These are phyloP conservation scores for Lordiphosa clarofinis DNA, from an alignment of 1,140 invertebrate species.

Conservation along the genomic window DNA sequence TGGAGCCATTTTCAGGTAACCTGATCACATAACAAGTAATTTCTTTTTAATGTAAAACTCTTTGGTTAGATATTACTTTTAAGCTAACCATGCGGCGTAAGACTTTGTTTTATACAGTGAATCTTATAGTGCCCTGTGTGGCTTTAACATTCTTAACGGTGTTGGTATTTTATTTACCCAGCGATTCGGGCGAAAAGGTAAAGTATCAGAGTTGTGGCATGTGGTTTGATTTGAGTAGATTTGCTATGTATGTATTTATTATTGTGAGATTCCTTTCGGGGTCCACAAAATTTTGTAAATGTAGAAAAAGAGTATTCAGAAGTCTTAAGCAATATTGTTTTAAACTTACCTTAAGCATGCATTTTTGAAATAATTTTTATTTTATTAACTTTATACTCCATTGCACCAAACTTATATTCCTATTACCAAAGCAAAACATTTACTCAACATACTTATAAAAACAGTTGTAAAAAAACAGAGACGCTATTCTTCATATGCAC, in stretches of 20 bases:
- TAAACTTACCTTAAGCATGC: not conserved
- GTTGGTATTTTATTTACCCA: constrained; percentile 96
- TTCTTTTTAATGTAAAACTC: not conserved
- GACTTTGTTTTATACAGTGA: constrained; percentile 95
- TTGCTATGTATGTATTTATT: too few species aligned
- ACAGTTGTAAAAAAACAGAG: constrained; percentile 31
- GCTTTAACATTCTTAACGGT: constrained; percentile 96
- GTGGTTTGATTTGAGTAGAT: constrained; percentile 7
- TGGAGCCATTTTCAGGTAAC: constrained; percentile 89
- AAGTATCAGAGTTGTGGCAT: constrained; percentile 42
- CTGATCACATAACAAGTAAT: not conserved
- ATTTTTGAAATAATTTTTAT: too few species aligned
- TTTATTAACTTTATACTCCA: not conserved
- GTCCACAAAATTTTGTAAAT: not conserved
- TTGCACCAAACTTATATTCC: too few species aligned
- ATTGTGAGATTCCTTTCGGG: not conserved
- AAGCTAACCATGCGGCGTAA: constrained; percentile 96
- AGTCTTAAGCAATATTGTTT: not conserved
- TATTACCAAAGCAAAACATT: too few species aligned
- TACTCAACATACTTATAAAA: too few species aligned
- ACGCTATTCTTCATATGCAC: too few species aligned
- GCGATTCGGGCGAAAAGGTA: constrained; percentile 96
- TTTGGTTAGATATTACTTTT: constrained; percentile 93
- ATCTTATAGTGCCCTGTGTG: constrained; percentile 94
- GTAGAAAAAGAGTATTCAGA: not conserved